Base-by-base conservation (phyloP, 2,113 vertebrate genomes). In the Solenodon paradoxus region DNA sequence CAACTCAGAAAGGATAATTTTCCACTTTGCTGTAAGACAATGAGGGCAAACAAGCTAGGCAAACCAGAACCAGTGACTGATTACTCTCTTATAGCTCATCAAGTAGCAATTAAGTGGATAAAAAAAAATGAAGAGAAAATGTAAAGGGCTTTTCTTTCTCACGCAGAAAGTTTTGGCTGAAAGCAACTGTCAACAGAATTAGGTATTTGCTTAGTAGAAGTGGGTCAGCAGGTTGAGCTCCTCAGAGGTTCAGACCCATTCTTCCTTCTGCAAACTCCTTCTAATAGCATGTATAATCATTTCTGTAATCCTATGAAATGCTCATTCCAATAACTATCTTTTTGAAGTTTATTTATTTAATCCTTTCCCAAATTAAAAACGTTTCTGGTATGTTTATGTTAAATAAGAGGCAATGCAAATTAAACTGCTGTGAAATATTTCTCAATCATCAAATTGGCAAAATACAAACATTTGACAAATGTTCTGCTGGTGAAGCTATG, bases 391-490 rank as follows among this genome's bases (percentile, higher is more conserved):
- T 84, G 69, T 86, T 71, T 93, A 91, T 79, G 7, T 61, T 89
- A 94, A 92, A 93, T 71, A 71, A 87, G 35, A 95, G n/a, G 89
- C n/a, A 95, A 92, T 45, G 86, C 19, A 40, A 95, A 79, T 69
- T 88, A 61, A 93, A 72, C 30, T 53, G 81, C 2, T 68, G 80
- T 28, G 64, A 71, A 24, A 32, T 90, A 72, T 64, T 94, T 92
- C 80, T 90, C 80, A 92, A 86, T 89, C 77, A 90, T 61, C 51
- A 96, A 96, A 68, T 30, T 84, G 45, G 32, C 57, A 96, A 96
- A 95, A 83, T 28, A 80, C 9, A 53, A 66, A 96, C 68, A 16
- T 53, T 71, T 74, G 51, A 77, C 82, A 93, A 92, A 90, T 92
- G 92, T 24, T 84, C 45, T 92, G 40, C 49, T 74, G 81, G 22